A percentile compares a stretch with the other conserved stretches of the same genome.
phyloP scores from a whole-genome alignment of 1,140 invertebrate species.

The Bombus soroeensis region DNA sequence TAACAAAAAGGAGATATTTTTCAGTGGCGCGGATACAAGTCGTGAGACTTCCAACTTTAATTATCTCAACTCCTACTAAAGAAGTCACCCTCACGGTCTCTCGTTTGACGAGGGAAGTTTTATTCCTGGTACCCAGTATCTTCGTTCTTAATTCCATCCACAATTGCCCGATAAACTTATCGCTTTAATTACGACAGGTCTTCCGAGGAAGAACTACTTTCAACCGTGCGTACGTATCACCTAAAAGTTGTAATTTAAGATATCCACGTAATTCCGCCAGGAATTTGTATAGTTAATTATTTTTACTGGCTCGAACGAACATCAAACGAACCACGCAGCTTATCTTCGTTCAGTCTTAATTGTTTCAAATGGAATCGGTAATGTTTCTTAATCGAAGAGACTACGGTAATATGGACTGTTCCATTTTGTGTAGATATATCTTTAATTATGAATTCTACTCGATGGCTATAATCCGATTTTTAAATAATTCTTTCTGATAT shows the following conservation, averaged over 20 bases:
- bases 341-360: neutral
- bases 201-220: neutral
- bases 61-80: constrained; percentile 5
- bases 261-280: neutral
- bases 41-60: constrained; percentile 29
- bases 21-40: neutral
- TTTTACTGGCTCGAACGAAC: no score
- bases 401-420: no score
- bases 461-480: no score
- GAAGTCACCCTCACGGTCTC: constrained; percentile 25
- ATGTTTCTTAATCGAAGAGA: neutral
- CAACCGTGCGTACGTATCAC: neutral
- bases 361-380: neutral
- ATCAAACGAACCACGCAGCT: neutral
- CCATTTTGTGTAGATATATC: neutral
- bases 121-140: constrained; percentile 24
- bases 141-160: neutral
- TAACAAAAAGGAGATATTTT: neutral
- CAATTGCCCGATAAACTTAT: constrained; percentile 45
- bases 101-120: constrained; percentile 40
- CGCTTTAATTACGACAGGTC: constrained; percentile 33
- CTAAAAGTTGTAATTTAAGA: neutral
- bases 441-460: neutral
- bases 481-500: no score
- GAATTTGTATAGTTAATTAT: neutral